Evolutionary conservation across 2,797 vertebrate species (phyloP), one percentile per base, ranked within the genome.

Genomic region (Gephyroberyx darwinii): DNA sequence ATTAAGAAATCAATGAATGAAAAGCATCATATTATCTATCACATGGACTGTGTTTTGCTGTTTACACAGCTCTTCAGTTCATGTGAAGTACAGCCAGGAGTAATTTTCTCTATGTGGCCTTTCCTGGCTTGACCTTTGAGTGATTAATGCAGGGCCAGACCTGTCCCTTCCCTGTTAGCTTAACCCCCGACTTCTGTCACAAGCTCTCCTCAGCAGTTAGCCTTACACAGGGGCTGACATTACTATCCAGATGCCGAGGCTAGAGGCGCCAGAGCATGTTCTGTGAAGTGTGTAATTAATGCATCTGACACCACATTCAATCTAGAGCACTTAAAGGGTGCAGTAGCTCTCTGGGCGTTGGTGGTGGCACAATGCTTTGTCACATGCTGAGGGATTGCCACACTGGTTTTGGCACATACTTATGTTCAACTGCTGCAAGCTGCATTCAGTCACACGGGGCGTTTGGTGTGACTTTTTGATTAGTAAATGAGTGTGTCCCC

Each of bases 221-320:
- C 43, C 30, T 30, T 14, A 61, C 51, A 60, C 48, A 52, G 20
- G 35, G 59, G 39, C 62, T 50, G 65, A 54, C 48, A 66, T 79
- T 19, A 70, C 48, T 12, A 9, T 51, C 50, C 76, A 82, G 74
- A 65, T 77, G 64, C 60, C 50, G 50, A 61, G 67, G 19, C 56
- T 6, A 31, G 22, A 48, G 22, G 50, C 50, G 45, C 74, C 66
- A 63, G 61, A 43, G 45, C 64, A 30, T 54, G 74, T 55, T 59
- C 72, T 54, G 55, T 74, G 56, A n/a, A 54, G 69, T 26, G 60
- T 78, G 80, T 81, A 90, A 87, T 89, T 81, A 86, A 83, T 77
- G 75, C 65, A 52, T 79, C 75, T 81, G 82, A 89, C 81, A 76
- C 65, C 55, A 58, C 67, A 70, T 88, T 84, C 72, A 83, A 77